Conservation (phyloP, 2,113 vertebrate genomes). For the Lutjanus erythropterus region DNA sequence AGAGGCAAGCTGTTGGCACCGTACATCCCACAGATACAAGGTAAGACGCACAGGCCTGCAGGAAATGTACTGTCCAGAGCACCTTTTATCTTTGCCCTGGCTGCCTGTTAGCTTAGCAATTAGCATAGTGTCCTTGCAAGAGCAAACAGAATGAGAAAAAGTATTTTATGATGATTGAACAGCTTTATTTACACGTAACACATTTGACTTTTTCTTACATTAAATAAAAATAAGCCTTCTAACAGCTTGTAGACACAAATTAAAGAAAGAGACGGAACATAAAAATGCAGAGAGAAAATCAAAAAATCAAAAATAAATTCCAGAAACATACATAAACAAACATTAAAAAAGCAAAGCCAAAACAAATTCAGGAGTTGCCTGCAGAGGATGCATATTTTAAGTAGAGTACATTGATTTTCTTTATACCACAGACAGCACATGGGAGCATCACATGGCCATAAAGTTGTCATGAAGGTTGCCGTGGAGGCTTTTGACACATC, state of each 20-base stretch:
- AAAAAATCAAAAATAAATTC: background rate
- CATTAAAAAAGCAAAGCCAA: background rate
- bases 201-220: background rate
- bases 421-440: background rate
- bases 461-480: background rate
- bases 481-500: background rate
- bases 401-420: background rate
- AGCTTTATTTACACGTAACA: background rate
- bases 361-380: background rate
- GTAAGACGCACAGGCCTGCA: conserved; percentile 73
- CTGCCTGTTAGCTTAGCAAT: conserved; percentile 24
- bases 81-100: conserved; percentile 2
- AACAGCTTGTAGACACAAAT: background rate
- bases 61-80: conserved; percentile 5
- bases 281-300: background rate
- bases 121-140: conserved; percentile 7
- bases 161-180: background rate
- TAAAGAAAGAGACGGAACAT: background rate
- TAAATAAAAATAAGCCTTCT: background rate
- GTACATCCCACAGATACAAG: conserved; percentile 88
- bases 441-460: background rate
- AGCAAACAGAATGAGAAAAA: conserved; percentile 1
- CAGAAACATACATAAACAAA: background rate
- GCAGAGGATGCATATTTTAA: background rate
- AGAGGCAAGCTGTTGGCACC: conserved; percentile 87